Percentiles rank a stretch among this genome's conserved stretches.
Conservation (phyloP, 2,888 invertebrate genomes). For the Syritta pipiens region DNA sequence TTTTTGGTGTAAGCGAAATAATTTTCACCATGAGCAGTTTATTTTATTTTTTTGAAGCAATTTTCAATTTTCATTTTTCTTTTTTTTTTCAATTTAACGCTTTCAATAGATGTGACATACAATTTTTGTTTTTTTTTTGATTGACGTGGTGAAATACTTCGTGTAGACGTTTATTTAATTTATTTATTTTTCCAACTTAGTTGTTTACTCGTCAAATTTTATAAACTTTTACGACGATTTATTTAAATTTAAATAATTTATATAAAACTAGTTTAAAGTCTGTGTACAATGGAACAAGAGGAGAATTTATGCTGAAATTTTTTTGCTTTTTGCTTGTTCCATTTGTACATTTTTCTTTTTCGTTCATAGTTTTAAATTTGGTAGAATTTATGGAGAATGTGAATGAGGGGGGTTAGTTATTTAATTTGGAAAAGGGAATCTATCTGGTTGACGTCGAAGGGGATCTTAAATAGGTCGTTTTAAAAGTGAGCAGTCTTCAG, state of each 20-base stretch:
- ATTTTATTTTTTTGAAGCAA: constrained; percentile 40
- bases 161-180: constrained; percentile 17
- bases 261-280: too few species aligned
- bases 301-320: constrained; percentile 2
- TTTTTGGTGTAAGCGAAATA: constrained; percentile 33
- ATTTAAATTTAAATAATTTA: too few species aligned
- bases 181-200: not conserved
- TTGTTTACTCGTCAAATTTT: constrained; percentile 39
- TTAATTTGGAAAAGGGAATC: too few species aligned
- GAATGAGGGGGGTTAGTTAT: too few species aligned
- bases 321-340: constrained; percentile 64
- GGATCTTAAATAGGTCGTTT: too few species aligned
- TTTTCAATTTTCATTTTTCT: not conserved
- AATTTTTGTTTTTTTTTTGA: constrained; percentile 24
- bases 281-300: constrained; percentile 58
- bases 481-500: too few species aligned
- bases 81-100: constrained; percentile 24
- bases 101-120: constrained; percentile 52
- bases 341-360: constrained; percentile 22
- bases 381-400: too few species aligned
- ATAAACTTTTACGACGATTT: constrained; percentile 40
- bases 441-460: too few species aligned
- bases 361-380: constrained; percentile 4
- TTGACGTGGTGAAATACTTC: constrained; percentile 36
- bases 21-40: constrained; percentile 43